Percentiles rank a stretch among this genome's conserved stretches.
Evolutionary conservation across 2,888 invertebrate genomes (phyloP).

Genomic region (Conchocele bisecta): DNA sequence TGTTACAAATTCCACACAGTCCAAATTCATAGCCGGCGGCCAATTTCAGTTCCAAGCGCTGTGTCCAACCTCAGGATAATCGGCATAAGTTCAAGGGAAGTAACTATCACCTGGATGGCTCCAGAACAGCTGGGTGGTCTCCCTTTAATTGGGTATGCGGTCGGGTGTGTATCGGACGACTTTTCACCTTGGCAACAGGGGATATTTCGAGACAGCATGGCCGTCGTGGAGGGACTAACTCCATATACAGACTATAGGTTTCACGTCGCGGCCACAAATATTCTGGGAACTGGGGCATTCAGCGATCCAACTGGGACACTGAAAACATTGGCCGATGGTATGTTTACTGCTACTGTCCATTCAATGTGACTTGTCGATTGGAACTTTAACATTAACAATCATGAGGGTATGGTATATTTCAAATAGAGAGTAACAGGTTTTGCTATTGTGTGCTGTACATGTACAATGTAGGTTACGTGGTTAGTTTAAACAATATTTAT

Average conservation of each 20-base stretch:
- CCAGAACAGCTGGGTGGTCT: conserved; percentile 27
- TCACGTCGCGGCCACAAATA: conserved; percentile 39
- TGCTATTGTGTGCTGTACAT: too few species aligned
- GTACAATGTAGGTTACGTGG: too few species aligned
- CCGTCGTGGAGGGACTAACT: conserved; percentile 15
- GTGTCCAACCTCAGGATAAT: conserved; percentile 19
- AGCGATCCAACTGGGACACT: conserved; percentile 29
- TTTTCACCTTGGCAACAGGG: conserved; percentile 26
- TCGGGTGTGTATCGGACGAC: conserved; percentile 28
- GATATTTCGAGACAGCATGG: not conserved
- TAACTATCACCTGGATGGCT: conserved; percentile 29
- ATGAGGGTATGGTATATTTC: too few species aligned
- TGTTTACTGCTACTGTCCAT: not conserved
- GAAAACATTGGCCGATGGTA: conserved; percentile 38
- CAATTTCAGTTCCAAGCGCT: conserved; percentile 37
- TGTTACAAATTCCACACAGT: too few species aligned
- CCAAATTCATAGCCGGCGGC: too few species aligned
- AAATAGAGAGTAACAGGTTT: too few species aligned
- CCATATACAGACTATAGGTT: conserved; percentile 37
- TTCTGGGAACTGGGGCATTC: conserved; percentile 40
- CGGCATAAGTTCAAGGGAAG: conserved; percentile 20
- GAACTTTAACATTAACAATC: too few species aligned
- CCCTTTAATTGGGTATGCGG: conserved; percentile 32
- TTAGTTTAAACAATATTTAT: too few species aligned
- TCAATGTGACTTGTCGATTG: too few species aligned